These are phyloP conservation scores for Paralichthys olivaceus DNA, from an alignment of 2,113 vertebrate species.

Conservation along the genomic window DNA sequence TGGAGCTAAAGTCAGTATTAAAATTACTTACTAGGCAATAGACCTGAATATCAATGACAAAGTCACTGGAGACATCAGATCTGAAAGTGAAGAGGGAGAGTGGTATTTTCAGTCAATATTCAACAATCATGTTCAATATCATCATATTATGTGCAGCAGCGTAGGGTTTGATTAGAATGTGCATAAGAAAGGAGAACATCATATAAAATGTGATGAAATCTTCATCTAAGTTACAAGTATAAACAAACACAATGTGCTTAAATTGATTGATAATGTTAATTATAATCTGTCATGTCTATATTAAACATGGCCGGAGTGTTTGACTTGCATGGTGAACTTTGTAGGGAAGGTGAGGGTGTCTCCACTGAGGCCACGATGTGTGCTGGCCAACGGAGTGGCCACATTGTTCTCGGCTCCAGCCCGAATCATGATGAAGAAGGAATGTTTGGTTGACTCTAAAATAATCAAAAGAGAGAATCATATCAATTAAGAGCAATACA, in stretches of 20 bases:
- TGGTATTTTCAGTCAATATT: background rate
- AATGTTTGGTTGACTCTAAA: slow-evolving; percentile 90
- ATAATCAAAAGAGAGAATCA: background rate
- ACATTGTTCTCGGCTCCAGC: slow-evolving; percentile 91
- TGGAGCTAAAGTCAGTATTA: background rate
- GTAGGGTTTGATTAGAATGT: too few species aligned
- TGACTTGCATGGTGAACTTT: slow-evolving; percentile 89
- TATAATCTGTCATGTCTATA: too few species aligned
- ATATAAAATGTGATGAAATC: too few species aligned
- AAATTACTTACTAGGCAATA: slow-evolving; percentile 89
- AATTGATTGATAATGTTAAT: too few species aligned
- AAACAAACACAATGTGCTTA: too few species aligned
- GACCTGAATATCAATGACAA: slow-evolving; percentile 92
- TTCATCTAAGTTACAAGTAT: too few species aligned
- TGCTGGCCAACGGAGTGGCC: slow-evolving; percentile 90
- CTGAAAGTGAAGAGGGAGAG: slow-evolving; percentile 70
- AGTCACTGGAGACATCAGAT: slow-evolving; percentile 90
- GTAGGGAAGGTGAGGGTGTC: slow-evolving; percentile 93
- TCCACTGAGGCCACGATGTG: slow-evolving; percentile 87
- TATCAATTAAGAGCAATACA: background rate
- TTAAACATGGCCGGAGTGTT: background rate
- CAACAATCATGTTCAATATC: background rate
- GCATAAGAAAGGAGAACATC: too few species aligned
- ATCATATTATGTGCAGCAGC: background rate
- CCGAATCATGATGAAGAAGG: slow-evolving; percentile 91